A percentile compares a stretch with the other conserved stretches of the same genome.
Conservation (phyloP, 2,797 vertebrate genomes). For the Danio jaintianensis region DNA sequence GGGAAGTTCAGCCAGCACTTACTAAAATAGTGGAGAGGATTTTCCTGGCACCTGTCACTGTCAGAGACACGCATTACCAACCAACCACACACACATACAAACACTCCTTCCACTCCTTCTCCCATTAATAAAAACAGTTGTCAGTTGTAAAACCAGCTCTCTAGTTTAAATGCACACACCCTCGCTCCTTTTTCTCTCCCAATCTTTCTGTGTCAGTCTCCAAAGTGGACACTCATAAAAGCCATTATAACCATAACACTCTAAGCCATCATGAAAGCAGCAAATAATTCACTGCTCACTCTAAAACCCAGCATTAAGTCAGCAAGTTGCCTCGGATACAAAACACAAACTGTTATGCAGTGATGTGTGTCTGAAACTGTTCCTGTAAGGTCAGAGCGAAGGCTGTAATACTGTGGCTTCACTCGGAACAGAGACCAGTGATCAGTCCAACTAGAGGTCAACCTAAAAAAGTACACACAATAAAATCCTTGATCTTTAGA, state of each 20-base stretch:
- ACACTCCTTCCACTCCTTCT: constrained; percentile 12
- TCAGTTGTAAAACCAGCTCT: constrained; percentile 31
- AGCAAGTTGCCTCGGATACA: constrained; percentile 52
- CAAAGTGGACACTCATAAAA: constrained; percentile 36
- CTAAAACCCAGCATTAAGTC: constrained; percentile 28
- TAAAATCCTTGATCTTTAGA: not conserved
- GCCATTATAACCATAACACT: constrained; percentile 31
- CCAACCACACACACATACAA: constrained; percentile 31
- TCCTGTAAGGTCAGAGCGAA: constrained; percentile 5
- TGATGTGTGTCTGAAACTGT: constrained; percentile 5
- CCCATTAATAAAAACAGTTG: constrained; percentile 39
- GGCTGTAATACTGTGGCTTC: constrained; percentile 37
- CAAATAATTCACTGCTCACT: constrained; percentile 29
- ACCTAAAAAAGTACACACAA: not conserved
- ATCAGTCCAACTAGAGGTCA: constrained; percentile 41
- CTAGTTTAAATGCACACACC: constrained; percentile 8
- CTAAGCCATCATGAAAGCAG: constrained; percentile 34
- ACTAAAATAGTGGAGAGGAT: constrained; percentile 60
- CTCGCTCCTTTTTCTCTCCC: not conserved
- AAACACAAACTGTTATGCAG: constrained; percentile 34
- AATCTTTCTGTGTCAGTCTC: constrained; percentile 9
- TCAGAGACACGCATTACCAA: constrained; percentile 39
- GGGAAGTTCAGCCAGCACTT: constrained; percentile 51
- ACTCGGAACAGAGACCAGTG: not conserved
- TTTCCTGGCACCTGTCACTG: constrained; percentile 60